Base-by-base conservation (phyloP, 2,797 vertebrate genomes). In the Danio tinwini region DNA sequence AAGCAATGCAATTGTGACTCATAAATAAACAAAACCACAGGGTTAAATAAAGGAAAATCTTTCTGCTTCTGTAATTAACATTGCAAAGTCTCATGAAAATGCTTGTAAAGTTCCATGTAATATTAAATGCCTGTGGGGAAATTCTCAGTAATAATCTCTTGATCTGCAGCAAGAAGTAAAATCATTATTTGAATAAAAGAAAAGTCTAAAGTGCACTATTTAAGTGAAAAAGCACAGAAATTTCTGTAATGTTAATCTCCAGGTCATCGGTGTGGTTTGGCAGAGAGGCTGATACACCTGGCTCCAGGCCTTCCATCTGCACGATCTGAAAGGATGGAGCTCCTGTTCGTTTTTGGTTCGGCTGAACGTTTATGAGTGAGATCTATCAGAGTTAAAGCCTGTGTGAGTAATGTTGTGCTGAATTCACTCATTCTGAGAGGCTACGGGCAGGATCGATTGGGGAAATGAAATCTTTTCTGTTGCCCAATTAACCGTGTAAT, bases 401-500 rank as follows among this genome's bases (percentile, higher is more conserved):
- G 42, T 17, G 80, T 88, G 83, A 86, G 83, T 87, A 89, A 90
- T 70, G 87, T 87, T 90, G 77, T 90, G 88, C 86, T 88, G 80
- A 90, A 89, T 87, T 73, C 89, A 90, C 86, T 90, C 90, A 85
- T 92, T 90, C 81, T 91, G 87, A 82, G 82, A 89, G 84, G 87
- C 86, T 90, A 89, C 82, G 88, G 86, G 87, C 81, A 89, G 67
- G 88, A 82, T 91, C 84, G 85, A 64, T 29, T 87, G 88, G 82
- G 86, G 88, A 92, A 84, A 87, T 89, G 93, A 87, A 88, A 88
- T 87, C 85, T 90, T 90, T 91, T 88, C 82, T 87, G 76, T 88
- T 82, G 86, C 59, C 81, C 89, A 89, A 89, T 87, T 92, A 92
- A 91, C 91, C 92, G 89, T 84, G 87, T 58, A 79, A 85, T 79